phyloP scores from a whole-genome alignment of 2,797 vertebrate species.

The Centroberyx gerrardi region DNA sequence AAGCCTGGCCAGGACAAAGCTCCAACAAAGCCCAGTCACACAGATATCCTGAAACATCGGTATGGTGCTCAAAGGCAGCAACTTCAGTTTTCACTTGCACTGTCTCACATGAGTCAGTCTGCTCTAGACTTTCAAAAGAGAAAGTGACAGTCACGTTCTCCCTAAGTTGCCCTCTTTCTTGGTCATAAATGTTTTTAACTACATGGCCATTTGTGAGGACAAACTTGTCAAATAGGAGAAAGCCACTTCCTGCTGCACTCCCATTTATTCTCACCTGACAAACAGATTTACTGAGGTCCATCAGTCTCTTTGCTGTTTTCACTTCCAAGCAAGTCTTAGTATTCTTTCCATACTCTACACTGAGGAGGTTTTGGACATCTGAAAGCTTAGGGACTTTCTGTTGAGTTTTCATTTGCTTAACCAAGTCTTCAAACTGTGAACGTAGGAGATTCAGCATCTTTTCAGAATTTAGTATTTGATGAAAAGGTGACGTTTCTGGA shows the following conservation, averaged over 20 bases:
- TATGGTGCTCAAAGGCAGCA: not conserved
- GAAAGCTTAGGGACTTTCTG: not conserved
- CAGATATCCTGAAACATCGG: fast-evolving
- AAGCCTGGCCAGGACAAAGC: not conserved
- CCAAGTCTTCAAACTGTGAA: not conserved
- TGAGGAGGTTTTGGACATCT: slow-evolving; percentile 6
- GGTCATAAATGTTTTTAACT: not conserved
- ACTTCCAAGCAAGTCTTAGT: slow-evolving; percentile 37
- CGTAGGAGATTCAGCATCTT: fast-evolving
- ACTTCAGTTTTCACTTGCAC: slow-evolving; percentile 37
- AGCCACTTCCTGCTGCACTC: slow-evolving; percentile 39
- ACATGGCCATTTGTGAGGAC: slow-evolving; percentile 81
- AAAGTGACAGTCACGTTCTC: slow-evolving; percentile 67
- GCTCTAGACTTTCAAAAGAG: slow-evolving; percentile 4
- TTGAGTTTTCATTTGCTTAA: slow-evolving; percentile 17
- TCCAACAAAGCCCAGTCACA: slow-evolving; percentile 73
- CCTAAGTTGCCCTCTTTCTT: fast-evolving
- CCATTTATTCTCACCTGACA: slow-evolving; percentile 53
- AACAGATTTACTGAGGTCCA: slow-evolving; percentile 54
- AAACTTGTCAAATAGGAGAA: slow-evolving; percentile 59
- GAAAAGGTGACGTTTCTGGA: not conserved
- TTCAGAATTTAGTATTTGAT: slow-evolving; percentile 5
- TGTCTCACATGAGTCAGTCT: not conserved
- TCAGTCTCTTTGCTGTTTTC: slow-evolving; percentile 50
- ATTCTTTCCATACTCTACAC: slow-evolving; percentile 70